Evolutionary conservation across 1,140 invertebrate genomes (phyloP), one percentile per base, ranked within the genome.

Genomic region (Brachionus calyciflorus): DNA sequence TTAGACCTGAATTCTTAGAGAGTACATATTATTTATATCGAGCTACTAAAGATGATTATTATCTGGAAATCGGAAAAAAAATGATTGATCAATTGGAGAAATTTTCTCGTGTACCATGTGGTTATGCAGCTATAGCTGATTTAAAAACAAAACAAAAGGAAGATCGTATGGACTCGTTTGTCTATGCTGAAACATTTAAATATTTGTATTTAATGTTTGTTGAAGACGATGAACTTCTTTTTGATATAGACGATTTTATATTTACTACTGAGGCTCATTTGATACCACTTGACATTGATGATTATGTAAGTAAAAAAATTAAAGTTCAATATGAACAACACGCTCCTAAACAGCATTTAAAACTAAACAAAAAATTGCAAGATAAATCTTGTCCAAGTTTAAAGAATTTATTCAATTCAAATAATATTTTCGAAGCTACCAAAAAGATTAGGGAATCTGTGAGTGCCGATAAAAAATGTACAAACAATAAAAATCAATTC

Each of bases 251-350:
- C 84, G 91, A 96, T 83, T 99, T 96, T 86, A 89, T 98, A 73
- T 92, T 98, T 79, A 98, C 95, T 0, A 99, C 96, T 0, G 96
- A 98, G 83, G 96, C 93, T 2, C 96, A 99, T 86, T 88, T 98
- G 33, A 84, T 99, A 73, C 96, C 96, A 40, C 33, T 77, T 14
- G 30, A 77, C 41, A 19, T 46, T 7, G 40, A 41, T n/a, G 30
- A 19, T 46, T 60, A 63, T 53, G 24, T 4, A 4, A 48, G 0
- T 12, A 63, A 77, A 44, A 65, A 41, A 44, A 24, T 41, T 21
- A 65, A 17, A 44, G 26, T 44, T 40, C 9, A 12, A n/a, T 6
- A 30, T 28, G 14, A 41, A 37, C n/a, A 63, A 63, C n/a, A 33
- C 33, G 5, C 28, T 28, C 33, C 28, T 28, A n/a, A 28, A 24